These are phyloP conservation scores for Athripsodes cinereus DNA, from an alignment of 2,888 invertebrate genomes.

Conservation along the genomic window DNA sequence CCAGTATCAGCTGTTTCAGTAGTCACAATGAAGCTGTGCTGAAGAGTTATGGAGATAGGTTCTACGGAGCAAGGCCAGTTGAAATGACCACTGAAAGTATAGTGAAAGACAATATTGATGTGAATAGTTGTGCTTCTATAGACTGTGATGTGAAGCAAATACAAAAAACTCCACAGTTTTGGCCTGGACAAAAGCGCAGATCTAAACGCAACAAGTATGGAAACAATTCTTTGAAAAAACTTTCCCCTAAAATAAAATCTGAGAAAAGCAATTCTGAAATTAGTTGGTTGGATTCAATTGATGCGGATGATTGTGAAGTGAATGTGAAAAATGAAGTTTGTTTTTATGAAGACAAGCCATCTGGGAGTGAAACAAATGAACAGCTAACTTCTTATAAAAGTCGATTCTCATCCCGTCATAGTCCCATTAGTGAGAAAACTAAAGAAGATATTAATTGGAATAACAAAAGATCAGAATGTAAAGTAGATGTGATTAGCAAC, in stretches of 20 bases:
- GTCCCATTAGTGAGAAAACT: background rate
- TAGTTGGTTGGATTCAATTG: constrained; percentile 8
- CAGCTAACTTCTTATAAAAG: constrained; percentile 8
- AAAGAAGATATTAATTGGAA: constrained; percentile 9
- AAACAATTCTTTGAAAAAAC: background rate
- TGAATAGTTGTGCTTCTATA: background rate
- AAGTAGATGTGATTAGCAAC: background rate
- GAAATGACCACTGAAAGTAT: background rate
- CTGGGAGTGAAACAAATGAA: background rate
- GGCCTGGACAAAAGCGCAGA: constrained; percentile 1
- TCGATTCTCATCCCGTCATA: background rate
- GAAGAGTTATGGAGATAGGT: background rate
- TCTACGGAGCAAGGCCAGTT: background rate
- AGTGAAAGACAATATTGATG: background rate
- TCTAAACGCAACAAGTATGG: background rate
- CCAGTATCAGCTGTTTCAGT: background rate
- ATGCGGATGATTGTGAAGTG: background rate
- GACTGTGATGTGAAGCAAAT: background rate
- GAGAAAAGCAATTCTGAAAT: background rate
- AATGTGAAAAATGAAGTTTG: background rate
- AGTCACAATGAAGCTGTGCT: background rate
- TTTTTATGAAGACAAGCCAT: background rate
- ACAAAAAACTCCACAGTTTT: constrained; percentile 1
- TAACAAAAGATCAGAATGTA: constrained; percentile 13
- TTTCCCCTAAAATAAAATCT: background rate